phyloP scores from a whole-genome alignment of 2,888 invertebrate species.

The Chalcis sispes region DNA sequence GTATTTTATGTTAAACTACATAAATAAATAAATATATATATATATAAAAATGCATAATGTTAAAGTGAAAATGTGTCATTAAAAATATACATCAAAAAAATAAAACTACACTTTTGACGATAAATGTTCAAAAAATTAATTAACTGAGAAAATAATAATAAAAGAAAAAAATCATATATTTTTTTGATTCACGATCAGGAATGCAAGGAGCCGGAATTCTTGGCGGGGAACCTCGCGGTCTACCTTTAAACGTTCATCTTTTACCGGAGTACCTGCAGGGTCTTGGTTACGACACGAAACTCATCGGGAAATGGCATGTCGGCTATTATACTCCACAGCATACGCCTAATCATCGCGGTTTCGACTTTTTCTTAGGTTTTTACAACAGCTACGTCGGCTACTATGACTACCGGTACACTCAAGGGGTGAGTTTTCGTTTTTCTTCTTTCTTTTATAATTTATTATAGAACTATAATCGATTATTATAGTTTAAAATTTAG shows the following conservation, averaged over 20 bases:
- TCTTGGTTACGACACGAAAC: slow-evolving; percentile 78
- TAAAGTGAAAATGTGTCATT: too few species aligned
- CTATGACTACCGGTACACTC: slow-evolving; percentile 81
- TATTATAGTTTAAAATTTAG: too few species aligned
- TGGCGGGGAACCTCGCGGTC: slow-evolving; percentile 78
- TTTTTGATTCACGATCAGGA: slow-evolving; percentile 69
- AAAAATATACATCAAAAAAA: too few species aligned
- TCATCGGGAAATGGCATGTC: slow-evolving; percentile 81
- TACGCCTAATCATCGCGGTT: slow-evolving; percentile 86
- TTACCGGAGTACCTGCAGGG: slow-evolving; percentile 78
- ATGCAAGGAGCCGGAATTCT: slow-evolving; percentile 78
- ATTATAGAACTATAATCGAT: neutral
- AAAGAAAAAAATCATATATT: slow-evolving; percentile 7
- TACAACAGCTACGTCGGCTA: slow-evolving; percentile 91
- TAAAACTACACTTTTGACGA: too few species aligned
- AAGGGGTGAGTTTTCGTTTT: slow-evolving; percentile 69
- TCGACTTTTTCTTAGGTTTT: slow-evolving; percentile 90
- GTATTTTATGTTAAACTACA: too few species aligned
- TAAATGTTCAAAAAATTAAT: too few species aligned
- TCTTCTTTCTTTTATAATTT: neutral
- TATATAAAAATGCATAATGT: too few species aligned
- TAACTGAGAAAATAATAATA: too few species aligned
- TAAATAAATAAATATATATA: too few species aligned
- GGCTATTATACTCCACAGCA: slow-evolving; percentile 79
- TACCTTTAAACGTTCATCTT: slow-evolving; percentile 77